Evolutionary conservation across 2,888 invertebrate genomes (phyloP), one percentile per base, ranked within the genome.

Genomic region (Bhutanitis thaidina): DNA sequence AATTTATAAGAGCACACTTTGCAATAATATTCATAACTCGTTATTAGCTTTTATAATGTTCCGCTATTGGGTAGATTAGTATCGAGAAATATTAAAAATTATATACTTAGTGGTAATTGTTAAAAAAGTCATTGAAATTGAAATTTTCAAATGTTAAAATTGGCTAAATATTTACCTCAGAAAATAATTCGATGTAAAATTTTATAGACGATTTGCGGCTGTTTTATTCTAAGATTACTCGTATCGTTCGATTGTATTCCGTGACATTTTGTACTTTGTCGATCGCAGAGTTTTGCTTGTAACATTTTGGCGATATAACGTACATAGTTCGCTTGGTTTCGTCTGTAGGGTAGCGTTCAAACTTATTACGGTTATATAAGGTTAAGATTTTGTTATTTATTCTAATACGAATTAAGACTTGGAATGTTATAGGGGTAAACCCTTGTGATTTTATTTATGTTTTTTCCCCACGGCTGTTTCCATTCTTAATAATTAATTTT

Each of bases 371-470:
- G 67, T 77, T 64, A n/a, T n/a, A n/a, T n/a, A n/a, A n/a, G n/a
- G n/a, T n/a, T 86, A 85, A 85, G 82, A 71, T 82, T 87, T 85
- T 86, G 87, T 87, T 87, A 87, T 87, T 87, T 87, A 87, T 82
- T 78, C 79, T 85, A 84, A 77, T 78, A 79, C 77, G 73, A 72
- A 76, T 77, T 69, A 78, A 82, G 83, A 81, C 79, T 81, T 80
- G 73, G 74, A 80, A 80, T 78, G 80, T 83, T 83, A 74, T 64
- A 56, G 69, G 12, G 36, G 14, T 13, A n/a, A 9, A 10, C 14
- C 29, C 8, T 15, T 15, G 29, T 41, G 20, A 20, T 20, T 20
- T 30, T 12, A 27, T n/a, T 3, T 27, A 7, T n/a, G 25, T 12
- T 40, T n/a, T 13, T 8, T 13, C 29, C 12, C 25, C 27, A n/a